These are phyloP conservation scores for Allophyes oxyacanthae DNA, from an alignment of 2,888 invertebrate genomes.

Conservation along the genomic window DNA sequence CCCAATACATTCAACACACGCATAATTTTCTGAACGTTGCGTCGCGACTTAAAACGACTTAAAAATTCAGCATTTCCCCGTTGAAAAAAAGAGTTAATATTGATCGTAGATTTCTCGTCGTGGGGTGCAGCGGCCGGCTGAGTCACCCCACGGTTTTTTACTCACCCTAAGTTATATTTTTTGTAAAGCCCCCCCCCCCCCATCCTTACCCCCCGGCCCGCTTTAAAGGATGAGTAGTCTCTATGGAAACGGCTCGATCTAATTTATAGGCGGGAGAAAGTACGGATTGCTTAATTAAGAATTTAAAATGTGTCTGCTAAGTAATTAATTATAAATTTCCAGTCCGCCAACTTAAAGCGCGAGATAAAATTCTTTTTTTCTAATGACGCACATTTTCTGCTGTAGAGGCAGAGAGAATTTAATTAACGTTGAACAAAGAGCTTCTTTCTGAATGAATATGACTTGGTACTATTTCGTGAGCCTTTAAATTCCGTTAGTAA, in stretches of 20 bases:
- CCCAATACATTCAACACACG: conserved; percentile 65
- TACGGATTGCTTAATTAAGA: conserved; percentile 89
- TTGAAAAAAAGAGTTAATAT: conserved; percentile 90
- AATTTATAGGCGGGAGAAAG: conserved; percentile 89
- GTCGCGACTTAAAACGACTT: conserved; percentile 80
- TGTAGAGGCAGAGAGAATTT: conserved; percentile 73
- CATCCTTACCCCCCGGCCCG: conserved; percentile 82
- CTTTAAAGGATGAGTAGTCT: conserved; percentile 90
- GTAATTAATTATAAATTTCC: conserved; percentile 87
- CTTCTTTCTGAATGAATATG: conserved; percentile 45
- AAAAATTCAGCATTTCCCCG: conserved; percentile 86
- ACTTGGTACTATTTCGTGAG: conserved; percentile 49
- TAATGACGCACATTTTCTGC: conserved; percentile 63
- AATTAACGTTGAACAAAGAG: conserved; percentile 72
- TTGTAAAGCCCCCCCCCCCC: conserved; percentile 82
- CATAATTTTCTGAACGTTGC: conserved; percentile 64
- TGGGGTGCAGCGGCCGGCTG: conserved; percentile 90
- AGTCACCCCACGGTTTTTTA: conserved; percentile 90
- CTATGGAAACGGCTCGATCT: conserved; percentile 90
- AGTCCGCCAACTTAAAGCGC: conserved; percentile 70
- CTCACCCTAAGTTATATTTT: conserved; percentile 90
- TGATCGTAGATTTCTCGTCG: conserved; percentile 89
- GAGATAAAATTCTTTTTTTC: conserved; percentile 70
- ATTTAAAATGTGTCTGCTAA: conserved; percentile 87
- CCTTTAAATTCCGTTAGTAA: conserved; percentile 38